Evolutionary conservation across 1,140 invertebrate species (phyloP), one percentile per base, ranked within the genome.

Genomic region (Galleria mellonella): DNA sequence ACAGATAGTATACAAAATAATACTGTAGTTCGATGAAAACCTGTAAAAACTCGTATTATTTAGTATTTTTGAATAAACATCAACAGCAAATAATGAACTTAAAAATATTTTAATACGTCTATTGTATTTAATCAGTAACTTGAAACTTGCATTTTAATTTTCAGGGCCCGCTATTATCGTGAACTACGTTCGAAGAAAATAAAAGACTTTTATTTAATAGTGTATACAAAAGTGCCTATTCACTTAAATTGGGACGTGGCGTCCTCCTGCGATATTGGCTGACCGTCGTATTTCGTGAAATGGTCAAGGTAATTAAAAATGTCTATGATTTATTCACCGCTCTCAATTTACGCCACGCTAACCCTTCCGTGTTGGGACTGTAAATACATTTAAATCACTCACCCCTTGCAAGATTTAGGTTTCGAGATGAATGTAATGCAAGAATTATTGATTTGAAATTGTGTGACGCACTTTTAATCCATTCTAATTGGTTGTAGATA

Each of bases 271-370:
- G 33, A 64, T 59, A 58, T 63, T 58, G 51, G 68, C 66, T 52
- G 64, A 65, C 71, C 45, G 61, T 64, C 64, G 60, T 66, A 72
- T 72, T 72, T 56, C 73, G 74, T 84, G 77, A 82, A 82, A 84
- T 82, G 77, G 77, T 84, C 76, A 84, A 84, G 81, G 81, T 84
- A 84, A 84, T 75, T 43, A 66, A 68, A 65, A 68, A 70, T 67
- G 59, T 73, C 52, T 81, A 77, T 79, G 74, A 82, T 78, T 76
- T 70, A 82, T 79, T 82, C 73, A 75, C 74, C 54, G 41, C 54
- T 69, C 62, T 60, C 62, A 62, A 69, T 69, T 65, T 63, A 69
- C 65, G 61, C 62, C 68, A 74, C 65, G 69, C 75, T 84, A 81
- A 82, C 77, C 70, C 67, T 75, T 75, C 61, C 64, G 64, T 78